Percentiles rank a stretch among this genome's conserved stretches.
Conservation (phyloP, 2,888 invertebrate species). For the Clistopyga incitator region DNA sequence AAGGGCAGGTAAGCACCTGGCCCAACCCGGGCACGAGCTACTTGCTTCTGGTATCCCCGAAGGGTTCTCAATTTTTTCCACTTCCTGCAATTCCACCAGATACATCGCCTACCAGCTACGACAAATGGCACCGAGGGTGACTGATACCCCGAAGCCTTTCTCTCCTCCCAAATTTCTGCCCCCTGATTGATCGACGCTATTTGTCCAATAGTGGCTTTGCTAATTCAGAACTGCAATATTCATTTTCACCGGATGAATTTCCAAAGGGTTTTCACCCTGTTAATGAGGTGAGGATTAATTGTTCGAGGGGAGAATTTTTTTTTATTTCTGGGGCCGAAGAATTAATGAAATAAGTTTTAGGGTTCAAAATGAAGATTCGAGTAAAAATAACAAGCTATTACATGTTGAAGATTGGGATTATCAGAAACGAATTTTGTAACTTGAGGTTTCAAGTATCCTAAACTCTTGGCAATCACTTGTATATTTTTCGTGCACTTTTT, state of each 20-base stretch:
- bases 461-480: too few relatives aligned
- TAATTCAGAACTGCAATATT: not conserved
- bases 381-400: too few relatives aligned
- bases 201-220: constrained; percentile 5
- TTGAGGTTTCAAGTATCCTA: too few relatives aligned
- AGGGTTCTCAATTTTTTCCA: constrained; percentile 72
- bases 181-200: constrained; percentile 57
- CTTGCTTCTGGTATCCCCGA: constrained; percentile 73
- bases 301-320: not conserved
- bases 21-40: constrained; percentile 77
- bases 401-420: too few relatives aligned
- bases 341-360: too few relatives aligned
- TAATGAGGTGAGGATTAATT: not conserved
- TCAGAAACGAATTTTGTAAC: not conserved
- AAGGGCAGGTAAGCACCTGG: constrained; percentile 83
- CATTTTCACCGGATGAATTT: not conserved
- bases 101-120: not conserved
- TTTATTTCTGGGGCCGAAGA: too few relatives aligned
- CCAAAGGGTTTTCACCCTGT: not conserved
- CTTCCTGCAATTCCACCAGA: not conserved
- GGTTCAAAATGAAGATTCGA: not conserved
- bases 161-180: not conserved
- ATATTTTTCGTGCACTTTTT: too few relatives aligned
- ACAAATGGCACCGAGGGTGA: constrained; percentile 7
- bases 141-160: not conserved